Base-by-base conservation (phyloP, 2,797 vertebrate genomes). In the Neostethus bicornis region DNA sequence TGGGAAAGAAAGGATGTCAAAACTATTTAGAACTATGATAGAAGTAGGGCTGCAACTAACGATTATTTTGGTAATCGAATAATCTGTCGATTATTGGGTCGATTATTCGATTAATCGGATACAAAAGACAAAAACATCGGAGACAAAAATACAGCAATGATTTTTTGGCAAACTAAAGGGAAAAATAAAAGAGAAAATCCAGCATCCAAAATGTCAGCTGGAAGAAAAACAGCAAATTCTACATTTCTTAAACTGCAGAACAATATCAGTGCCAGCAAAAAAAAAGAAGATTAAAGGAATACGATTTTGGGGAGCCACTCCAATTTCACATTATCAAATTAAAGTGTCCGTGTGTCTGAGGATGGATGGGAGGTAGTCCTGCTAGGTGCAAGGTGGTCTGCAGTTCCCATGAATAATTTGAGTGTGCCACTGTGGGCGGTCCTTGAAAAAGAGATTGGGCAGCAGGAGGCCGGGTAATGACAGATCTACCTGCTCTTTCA, bases 331-430 rank as follows among this genome's bases (percentile, higher is more conserved):
- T 85, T 64, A 84, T 86, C 82, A 85, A 82, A 88, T 86, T 79
- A 86, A 87, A 87, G 83, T 80, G 78, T 73, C 79, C 54, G 46
- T 83, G 77, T 74, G 74, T 79, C 73, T 75, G 76, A 70, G 74
- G 82, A 75, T 79, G 79, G 80, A 84, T 86, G 79, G 89, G 81
- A 83, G 81, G 82, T 83, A 79, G 81, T 83, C 79, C 76, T 76
- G 74, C 74, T 61, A 69, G 81, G 73, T 77, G 83, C 70, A 56
- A 67, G 80, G 75, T 85, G 77, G 72, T 74, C 77, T 63, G 61
- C 74, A 68, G 77, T 89, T 86, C 73, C 84, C 75, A 91, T 89
- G 85, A 90, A 84, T 90, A 92, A 92, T 88, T 85, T 84, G 79
- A 88, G 70, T 59, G 76, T 73, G 81, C 70, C 72, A 66, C 81